Percentiles rank a stretch among this genome's conserved stretches.
phyloP scores from a whole-genome alignment of 1,140 invertebrate species.

The silkworm (Bombyx mori) region ASM3026992v2 NC_085128.1:15200501-15201000 shows the following conservation, averaged over 20 bases:
- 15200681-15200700: conserved; percentile 5
- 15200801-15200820: conserved; percentile 1
- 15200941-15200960: no score
- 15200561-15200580: background rate
- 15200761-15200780: conserved; percentile 6
- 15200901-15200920: background rate
- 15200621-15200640: background rate
- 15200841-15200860: no score
- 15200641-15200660: conserved; percentile 6
- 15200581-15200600: conserved; percentile 6
- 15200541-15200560: background rate
- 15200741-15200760: background rate
- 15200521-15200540: background rate
- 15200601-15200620: conserved; percentile 9
- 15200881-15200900: no score
- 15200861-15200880: no score
- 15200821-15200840: no score
- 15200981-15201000: no score
- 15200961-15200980: no score
- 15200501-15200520: background rate
- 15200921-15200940: background rate
- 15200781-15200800: conserved; percentile 4
- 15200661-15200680: conserved; percentile 5
- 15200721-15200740: background rate
- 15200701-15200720: background rate